These are phyloP conservation scores for Bubo bubo DNA, from an alignment of 2,113 vertebrate species.

Conservation along the genomic window DNA sequence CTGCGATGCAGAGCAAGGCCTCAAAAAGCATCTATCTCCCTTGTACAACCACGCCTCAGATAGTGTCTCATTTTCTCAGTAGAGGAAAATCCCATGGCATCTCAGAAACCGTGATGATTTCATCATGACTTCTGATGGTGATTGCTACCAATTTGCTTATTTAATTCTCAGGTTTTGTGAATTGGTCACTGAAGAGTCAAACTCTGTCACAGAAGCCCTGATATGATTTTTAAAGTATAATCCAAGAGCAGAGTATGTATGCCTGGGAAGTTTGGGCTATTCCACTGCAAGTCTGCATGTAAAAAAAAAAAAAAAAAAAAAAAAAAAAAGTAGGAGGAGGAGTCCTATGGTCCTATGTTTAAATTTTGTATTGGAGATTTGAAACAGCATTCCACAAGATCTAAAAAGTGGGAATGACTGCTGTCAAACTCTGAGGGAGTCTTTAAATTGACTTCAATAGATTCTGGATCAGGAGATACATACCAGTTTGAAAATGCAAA, in stretches of 20 bases:
- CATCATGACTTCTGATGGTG: background rate
- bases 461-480: background rate
- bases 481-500: conserved; percentile 14
- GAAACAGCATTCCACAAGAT: background rate
- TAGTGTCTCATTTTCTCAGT: background rate
- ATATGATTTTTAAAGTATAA: background rate
- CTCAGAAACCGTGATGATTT: fast-evolving
- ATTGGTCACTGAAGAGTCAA: background rate
- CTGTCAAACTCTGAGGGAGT: background rate
- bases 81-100: background rate
- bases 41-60: background rate
- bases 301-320: background rate
- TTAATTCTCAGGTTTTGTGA: background rate
- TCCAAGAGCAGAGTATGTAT: background rate
- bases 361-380: background rate
- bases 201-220: background rate
- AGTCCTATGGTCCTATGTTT: background rate
- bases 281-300: background rate
- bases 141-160: background rate
- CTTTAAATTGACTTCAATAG: background rate
- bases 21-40: background rate
- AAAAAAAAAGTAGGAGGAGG: fast-evolving
- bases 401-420: background rate
- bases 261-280: background rate
- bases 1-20: background rate